A percentile compares a stretch with the other conserved stretches of the same genome.
phyloP scores from a whole-genome alignment of 2,888 invertebrate genomes.

The Camponotus fellah region DNA sequence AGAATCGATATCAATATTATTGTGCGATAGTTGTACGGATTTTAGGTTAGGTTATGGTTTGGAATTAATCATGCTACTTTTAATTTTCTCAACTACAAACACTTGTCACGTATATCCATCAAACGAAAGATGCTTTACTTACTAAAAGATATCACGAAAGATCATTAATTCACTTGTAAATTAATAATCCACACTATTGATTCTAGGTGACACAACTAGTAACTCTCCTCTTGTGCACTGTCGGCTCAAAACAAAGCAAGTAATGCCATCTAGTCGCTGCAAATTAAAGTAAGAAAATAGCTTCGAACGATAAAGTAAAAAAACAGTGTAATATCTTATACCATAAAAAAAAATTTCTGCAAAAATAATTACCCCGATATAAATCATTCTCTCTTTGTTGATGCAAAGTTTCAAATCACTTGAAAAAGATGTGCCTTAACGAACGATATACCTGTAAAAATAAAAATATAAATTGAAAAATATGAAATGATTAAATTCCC shows the following conservation, averaged over 20 bases:
- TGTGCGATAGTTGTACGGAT: not conserved
- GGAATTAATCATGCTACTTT: not conserved
- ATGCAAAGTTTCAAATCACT: too few relatives aligned
- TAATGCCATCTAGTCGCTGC: not conserved
- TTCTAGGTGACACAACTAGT: not conserved
- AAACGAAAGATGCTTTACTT: not conserved
- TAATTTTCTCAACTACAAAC: not conserved
- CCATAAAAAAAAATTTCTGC: not conserved
- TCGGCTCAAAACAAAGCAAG: not conserved
- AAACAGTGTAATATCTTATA: not conserved
- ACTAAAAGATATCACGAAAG: not conserved
- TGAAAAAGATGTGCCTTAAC: too few relatives aligned
- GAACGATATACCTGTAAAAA: too few relatives aligned
- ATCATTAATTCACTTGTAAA: constrained; percentile 3
- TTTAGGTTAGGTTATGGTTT: constrained; percentile 30
- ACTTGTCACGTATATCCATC: not conserved
- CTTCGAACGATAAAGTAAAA: not conserved
- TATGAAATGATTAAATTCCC: too few relatives aligned
- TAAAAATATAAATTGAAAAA: too few relatives aligned
- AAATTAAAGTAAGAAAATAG: not conserved
- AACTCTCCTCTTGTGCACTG: not conserved
- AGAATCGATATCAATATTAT: not conserved
- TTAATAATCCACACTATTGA: not conserved
- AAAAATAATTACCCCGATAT: not conserved
- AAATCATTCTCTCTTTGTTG: too few relatives aligned